Percentiles rank a stretch among this genome's conserved stretches.
Evolutionary conservation across 2,113 vertebrate species (phyloP).

Genomic region (Sturnira hondurensis): DNA sequence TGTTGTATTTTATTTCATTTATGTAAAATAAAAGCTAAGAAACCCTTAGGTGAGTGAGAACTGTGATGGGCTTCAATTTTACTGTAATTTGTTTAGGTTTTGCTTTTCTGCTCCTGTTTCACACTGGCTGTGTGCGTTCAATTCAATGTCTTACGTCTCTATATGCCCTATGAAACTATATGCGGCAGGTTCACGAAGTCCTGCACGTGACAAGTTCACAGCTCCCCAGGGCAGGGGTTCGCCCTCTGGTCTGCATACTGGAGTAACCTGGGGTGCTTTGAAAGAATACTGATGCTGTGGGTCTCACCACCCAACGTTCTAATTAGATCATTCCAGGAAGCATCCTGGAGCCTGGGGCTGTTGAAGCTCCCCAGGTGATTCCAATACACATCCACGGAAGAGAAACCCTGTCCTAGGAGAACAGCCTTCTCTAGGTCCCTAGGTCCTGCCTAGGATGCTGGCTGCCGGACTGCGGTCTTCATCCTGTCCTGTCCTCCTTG

Average conservation of each 20-base stretch:
- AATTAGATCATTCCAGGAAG: background rate
- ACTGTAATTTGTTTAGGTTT: background rate
- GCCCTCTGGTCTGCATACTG: background rate
- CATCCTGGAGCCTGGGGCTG: too few relatives aligned
- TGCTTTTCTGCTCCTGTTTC: background rate
- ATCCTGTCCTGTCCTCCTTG: background rate
- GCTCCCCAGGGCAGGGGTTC: background rate
- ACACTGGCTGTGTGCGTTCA: background rate
- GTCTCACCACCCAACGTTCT: background rate
- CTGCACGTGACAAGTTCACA: background rate
- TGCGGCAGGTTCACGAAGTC: background rate
- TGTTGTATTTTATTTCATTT: background rate
- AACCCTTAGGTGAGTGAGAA: background rate
- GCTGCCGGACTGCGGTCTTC: background rate
- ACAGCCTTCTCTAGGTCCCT: background rate
- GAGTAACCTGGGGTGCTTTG: background rate
- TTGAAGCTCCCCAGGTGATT: background rate
- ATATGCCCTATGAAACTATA: background rate
- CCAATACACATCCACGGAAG: background rate
- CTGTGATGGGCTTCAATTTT: background rate
- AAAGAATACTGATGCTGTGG: background rate
- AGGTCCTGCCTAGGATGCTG: background rate
- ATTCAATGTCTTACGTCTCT: background rate
- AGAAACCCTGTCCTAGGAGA: background rate
- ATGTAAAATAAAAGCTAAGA: background rate